Evolutionary conservation across 2,888 invertebrate species (phyloP).

Genomic region (Drosophila fulvimacula): DNA sequence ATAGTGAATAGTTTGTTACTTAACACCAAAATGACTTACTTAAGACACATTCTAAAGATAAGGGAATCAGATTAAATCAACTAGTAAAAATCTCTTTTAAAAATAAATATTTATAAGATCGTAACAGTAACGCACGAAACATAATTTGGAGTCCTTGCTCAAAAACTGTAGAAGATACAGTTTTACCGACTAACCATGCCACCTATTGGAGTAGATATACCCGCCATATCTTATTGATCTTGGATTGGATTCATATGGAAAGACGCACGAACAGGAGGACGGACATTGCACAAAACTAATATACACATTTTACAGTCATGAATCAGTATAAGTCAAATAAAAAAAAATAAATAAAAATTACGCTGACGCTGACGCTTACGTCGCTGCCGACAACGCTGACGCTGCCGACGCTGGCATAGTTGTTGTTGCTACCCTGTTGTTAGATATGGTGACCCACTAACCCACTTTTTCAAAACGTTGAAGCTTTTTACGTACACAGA

Average conservation of each 20-base stretch:
- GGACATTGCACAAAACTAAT: too few relatives aligned
- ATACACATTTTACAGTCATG: too few relatives aligned
- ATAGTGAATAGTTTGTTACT: neutral
- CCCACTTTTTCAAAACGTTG: constrained; percentile 88
- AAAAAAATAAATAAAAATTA: constrained; percentile 44
- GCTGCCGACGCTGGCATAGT: constrained; percentile 45
- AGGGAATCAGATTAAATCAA: neutral
- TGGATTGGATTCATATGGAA: too few relatives aligned
- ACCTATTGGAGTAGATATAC: too few relatives aligned
- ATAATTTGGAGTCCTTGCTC: too few relatives aligned
- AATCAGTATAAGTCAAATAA: constrained; percentile 14
- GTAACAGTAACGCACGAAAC: neutral
- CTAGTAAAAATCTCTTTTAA: constrained; percentile 2
- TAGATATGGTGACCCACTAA: constrained; percentile 89
- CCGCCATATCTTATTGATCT: too few relatives aligned
- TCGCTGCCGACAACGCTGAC: constrained; percentile 34
- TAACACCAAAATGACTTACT: neutral
- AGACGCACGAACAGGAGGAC: neutral
- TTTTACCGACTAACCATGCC: too few relatives aligned
- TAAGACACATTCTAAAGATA: neutral
- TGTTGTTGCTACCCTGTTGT: constrained; percentile 62
- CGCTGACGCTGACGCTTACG: constrained; percentile 31
- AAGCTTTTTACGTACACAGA: constrained; percentile 73
- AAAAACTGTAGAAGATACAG: too few relatives aligned
- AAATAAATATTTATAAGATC: neutral